Conservation (phyloP, 2,888 invertebrate species). For the Tinea pellionella region DNA sequence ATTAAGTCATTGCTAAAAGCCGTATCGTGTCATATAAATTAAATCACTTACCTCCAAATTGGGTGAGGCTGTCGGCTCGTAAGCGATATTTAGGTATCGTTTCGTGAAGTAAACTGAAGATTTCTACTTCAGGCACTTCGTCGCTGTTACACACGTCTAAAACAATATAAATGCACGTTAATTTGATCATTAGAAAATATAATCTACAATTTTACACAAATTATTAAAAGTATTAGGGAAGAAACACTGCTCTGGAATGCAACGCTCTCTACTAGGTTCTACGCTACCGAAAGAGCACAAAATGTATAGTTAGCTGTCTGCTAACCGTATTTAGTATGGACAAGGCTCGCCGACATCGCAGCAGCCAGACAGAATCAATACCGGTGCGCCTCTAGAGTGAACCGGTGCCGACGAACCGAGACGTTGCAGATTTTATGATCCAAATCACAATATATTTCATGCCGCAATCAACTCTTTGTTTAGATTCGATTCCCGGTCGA, state of each 20-base stretch:
- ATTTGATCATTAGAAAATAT: constrained; percentile 14
- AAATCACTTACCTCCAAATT: constrained; percentile 82
- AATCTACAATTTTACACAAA: no score
- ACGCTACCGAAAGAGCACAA: neutral
- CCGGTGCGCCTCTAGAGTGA: constrained; percentile 28
- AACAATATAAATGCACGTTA: constrained; percentile 18
- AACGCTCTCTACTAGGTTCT: neutral
- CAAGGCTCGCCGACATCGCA: constrained; percentile 19
- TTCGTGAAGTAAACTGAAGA: constrained; percentile 93
- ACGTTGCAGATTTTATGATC: constrained; percentile 6
- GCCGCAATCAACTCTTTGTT: neutral
- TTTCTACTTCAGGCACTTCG: constrained; percentile 95
- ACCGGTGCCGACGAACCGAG: constrained; percentile 34
- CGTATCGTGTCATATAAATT: no score
- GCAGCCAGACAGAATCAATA: constrained; percentile 56
- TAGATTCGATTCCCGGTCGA: no score
- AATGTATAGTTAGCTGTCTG: constrained; percentile 18
- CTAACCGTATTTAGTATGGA: constrained; percentile 46
- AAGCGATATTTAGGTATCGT: constrained; percentile 95
- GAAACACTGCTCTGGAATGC: neutral
- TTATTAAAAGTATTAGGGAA: neutral
- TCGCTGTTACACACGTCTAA: constrained; percentile 93
- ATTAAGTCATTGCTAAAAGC: no score
- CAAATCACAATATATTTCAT: neutral
- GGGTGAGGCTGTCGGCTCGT: constrained; percentile 92